Conservation (phyloP, 2,113 vertebrate genomes). For the Origma solitaria region DNA sequence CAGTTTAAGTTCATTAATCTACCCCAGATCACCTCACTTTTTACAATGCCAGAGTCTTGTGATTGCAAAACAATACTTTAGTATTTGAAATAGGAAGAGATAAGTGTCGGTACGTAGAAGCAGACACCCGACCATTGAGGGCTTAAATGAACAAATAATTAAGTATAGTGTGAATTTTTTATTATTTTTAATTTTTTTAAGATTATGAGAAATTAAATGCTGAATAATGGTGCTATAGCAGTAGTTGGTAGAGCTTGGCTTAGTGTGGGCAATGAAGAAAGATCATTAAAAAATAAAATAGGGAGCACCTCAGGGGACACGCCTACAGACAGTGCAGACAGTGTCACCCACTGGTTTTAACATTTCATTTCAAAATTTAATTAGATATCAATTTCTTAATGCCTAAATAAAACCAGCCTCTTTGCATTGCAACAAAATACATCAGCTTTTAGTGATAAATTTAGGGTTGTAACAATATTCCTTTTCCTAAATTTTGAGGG, state of each 20-base stretch:
- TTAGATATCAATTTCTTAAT: constrained; percentile 48
- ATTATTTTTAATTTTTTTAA: neutral
- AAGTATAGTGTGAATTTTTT: neutral
- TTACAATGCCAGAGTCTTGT: neutral
- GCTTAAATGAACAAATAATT: neutral
- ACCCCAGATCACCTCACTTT: neutral
- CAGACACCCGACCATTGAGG: neutral
- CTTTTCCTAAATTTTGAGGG: neutral
- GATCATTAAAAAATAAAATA: constrained; percentile 42
- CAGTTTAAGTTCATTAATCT: neutral
- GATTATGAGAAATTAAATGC: neutral
- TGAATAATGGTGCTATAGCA: neutral
- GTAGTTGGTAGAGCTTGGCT: neutral
- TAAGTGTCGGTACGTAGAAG: neutral
- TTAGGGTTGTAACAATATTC: neutral
- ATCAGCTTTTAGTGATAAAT: neutral
- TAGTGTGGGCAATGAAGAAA: constrained; percentile 17
- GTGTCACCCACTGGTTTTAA: constrained; percentile 63
- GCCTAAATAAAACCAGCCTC: constrained; percentile 37
- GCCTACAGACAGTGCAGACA: constrained; percentile 69
- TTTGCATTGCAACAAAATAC: neutral
- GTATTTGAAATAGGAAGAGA: neutral
- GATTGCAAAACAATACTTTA: neutral
- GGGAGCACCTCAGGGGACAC: constrained; percentile 62
- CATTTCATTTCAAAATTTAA: constrained; percentile 66